Conservation (phyloP, 2,797 vertebrate species). For the Halcyon smyrnensis region DNA sequence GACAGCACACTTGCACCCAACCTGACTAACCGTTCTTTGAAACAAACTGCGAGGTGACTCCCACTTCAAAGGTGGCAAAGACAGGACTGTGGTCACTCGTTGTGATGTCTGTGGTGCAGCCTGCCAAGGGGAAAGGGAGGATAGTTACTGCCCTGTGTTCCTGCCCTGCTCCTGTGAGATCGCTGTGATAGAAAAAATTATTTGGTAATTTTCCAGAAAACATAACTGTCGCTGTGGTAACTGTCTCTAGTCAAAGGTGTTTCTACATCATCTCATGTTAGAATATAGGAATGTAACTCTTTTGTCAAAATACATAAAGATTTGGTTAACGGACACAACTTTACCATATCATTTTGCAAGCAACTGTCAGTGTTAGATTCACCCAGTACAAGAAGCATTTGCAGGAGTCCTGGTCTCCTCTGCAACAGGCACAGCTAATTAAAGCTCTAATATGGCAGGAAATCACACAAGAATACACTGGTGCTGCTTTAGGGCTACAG, state of each 20-base stretch:
- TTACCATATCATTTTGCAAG: neutral
- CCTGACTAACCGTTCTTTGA: constrained; percentile 90
- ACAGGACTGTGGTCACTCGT: constrained; percentile 98
- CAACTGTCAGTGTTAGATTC: neutral
- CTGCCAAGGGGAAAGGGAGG: constrained; percentile 73
- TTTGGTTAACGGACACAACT: neutral
- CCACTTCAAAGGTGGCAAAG: constrained; percentile 96
- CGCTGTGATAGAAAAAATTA: constrained; percentile 63
- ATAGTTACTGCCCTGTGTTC: neutral
- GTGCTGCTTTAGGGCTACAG: neutral
- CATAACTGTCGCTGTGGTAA: neutral
- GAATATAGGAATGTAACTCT: neutral
- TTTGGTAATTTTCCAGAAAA: neutral
- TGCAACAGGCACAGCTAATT: neutral
- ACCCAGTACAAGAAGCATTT: neutral
- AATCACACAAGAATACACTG: neutral
- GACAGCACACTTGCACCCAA: neutral
- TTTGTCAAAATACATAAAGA: neutral
- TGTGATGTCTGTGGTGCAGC: constrained; percentile 93
- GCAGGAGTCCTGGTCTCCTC: neutral
- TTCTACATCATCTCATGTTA: neutral
- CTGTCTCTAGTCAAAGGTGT: neutral
- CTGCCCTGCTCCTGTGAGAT: constrained; percentile 73
- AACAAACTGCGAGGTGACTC: constrained; percentile 96
- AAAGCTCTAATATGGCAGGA: neutral